Conservation (phyloP, 1,140 invertebrate species). For the Cheumatopsyche charites region DNA sequence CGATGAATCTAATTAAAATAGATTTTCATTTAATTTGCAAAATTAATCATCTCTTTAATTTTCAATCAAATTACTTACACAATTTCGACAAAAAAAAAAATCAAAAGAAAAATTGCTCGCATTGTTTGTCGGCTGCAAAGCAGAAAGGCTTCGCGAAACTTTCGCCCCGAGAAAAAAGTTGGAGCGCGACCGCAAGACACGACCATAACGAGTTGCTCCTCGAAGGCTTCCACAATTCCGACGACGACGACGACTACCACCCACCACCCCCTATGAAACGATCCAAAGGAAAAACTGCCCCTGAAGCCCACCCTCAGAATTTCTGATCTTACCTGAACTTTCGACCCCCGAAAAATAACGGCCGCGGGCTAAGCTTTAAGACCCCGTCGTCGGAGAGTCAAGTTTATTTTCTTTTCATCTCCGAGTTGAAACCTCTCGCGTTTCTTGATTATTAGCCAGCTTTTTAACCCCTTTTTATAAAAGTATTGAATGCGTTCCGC, state of each 20-base stretch:
- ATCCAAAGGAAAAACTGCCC: not conserved
- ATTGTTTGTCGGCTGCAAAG: conserved; percentile 27
- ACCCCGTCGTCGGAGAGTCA: conserved; percentile 35
- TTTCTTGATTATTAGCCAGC: conserved; percentile 32
- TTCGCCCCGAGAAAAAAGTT: conserved; percentile 22
- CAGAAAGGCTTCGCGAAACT: conserved; percentile 33
- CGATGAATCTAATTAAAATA: too few species aligned
- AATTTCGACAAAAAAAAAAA: too few species aligned
- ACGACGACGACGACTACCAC: not conserved
- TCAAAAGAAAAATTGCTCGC: conserved; percentile 13
- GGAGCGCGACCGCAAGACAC: conserved; percentile 27
- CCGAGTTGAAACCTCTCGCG: conserved; percentile 36
- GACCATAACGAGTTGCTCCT: conserved; percentile 33
- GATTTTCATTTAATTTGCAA: too few species aligned
- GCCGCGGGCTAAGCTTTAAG: conserved; percentile 44
- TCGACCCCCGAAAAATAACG: conserved; percentile 43
- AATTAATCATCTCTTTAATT: too few species aligned
- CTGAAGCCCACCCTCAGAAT: too few species aligned
- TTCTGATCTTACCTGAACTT: conserved; percentile 25
- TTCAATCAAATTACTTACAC: too few species aligned
- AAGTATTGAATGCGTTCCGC: conserved; percentile 10
- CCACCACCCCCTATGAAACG: not conserved
- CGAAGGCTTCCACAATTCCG: conserved; percentile 17
- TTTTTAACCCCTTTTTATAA: conserved; percentile 36
- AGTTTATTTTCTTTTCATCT: conserved; percentile 49